phyloP scores from a whole-genome alignment of 1,140 invertebrate species.

The Nylanderia fulva region DNA sequence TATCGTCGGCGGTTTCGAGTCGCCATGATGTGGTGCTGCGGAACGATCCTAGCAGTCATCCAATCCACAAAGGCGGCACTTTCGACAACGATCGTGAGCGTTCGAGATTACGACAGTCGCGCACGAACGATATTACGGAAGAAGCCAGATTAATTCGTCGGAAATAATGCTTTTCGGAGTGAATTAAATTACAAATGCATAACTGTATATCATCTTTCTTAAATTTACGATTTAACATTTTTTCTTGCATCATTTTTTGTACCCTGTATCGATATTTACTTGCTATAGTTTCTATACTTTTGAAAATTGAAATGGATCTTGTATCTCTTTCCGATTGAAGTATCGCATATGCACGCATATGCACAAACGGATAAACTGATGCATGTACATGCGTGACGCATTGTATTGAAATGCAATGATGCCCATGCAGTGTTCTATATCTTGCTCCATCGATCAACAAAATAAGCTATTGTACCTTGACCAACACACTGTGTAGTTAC shows the following conservation, averaged over 20 bases:
- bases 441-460: too few relatives aligned
- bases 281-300: not conserved
- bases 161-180: not conserved
- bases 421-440: too few relatives aligned
- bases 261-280: not conserved
- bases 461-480: too few relatives aligned
- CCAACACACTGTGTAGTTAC: constrained; percentile 2
- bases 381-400: constrained; percentile 10
- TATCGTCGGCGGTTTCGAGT: constrained; percentile 39
- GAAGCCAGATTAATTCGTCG: not conserved
- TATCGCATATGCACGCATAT: not conserved
- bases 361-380: constrained; percentile 33
- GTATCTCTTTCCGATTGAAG: not conserved
- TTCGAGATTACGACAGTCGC: not conserved
- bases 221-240: not conserved
- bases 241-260: not conserved
- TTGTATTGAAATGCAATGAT: constrained; percentile 43
- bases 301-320: not conserved
- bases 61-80: constrained; percentile 18
- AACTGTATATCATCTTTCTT: not conserved
- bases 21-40: not conserved
- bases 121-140: not conserved
- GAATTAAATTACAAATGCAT: not conserved
- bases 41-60: constrained; percentile 10
- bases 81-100: not conserved